phyloP scores from a whole-genome alignment of 2,797 vertebrate genomes.

The Pipistrellus pygmaeus region DNA sequence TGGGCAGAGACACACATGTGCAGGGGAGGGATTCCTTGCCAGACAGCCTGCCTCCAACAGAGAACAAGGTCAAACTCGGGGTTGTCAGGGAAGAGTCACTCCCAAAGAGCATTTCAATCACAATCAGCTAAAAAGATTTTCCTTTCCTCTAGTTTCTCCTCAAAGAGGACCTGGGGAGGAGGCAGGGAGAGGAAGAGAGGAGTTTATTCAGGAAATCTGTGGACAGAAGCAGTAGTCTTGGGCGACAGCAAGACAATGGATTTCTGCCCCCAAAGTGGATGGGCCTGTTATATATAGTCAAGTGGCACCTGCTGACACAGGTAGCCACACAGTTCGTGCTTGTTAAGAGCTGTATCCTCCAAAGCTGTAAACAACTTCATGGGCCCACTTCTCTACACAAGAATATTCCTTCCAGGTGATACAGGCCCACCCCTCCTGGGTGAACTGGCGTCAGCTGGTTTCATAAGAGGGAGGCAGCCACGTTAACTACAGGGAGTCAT shows the following conservation, averaged over 20 bases:
- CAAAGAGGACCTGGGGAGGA: background rate
- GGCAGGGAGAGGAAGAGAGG: background rate
- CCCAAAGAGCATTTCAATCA: background rate
- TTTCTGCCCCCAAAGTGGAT: background rate
- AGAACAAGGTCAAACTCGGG: too few species aligned
- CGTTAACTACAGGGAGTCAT: background rate
- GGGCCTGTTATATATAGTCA: background rate
- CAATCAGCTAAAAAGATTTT: background rate
- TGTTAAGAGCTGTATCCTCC: background rate
- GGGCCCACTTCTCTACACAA: background rate
- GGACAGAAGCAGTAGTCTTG: background rate
- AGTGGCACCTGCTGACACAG: background rate
- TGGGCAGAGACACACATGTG: background rate
- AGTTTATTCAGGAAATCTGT: background rate
- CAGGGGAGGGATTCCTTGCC: background rate
- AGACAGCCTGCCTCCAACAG: background rate
- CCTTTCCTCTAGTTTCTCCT: background rate
- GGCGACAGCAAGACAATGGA: background rate
- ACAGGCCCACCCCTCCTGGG: background rate
- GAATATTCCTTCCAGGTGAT: background rate
- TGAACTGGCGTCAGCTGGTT: background rate
- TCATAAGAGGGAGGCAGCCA: background rate
- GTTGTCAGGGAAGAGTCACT: background rate
- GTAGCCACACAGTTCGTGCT: background rate
- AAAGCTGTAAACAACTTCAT: background rate